A percentile compares a stretch with the other conserved stretches of the same genome.
phyloP scores from a whole-genome alignment of 2,113 vertebrate genomes.

The Epinephelus lanceolatus region DNA sequence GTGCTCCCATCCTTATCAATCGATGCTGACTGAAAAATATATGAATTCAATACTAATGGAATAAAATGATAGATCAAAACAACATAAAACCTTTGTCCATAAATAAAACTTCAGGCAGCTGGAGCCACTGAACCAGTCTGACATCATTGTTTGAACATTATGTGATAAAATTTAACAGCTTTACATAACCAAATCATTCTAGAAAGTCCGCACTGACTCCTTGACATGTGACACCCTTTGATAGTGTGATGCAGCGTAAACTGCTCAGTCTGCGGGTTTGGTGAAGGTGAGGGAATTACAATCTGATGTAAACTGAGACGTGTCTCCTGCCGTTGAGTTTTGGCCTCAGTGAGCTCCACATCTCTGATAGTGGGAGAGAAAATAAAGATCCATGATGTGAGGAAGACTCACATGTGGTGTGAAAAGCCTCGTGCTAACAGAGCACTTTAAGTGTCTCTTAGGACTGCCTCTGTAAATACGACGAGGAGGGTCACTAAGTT shows the following conservation, averaged over 20 bases:
- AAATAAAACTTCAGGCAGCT: no score
- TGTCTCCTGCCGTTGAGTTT: background rate
- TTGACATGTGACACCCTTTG: no score
- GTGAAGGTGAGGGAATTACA: no score
- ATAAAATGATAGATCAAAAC: no score
- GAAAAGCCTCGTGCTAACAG: conserved; percentile 19
- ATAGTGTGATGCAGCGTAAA: no score
- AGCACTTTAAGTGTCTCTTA: conserved; percentile 6
- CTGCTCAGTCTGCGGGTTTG: no score
- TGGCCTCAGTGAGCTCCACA: background rate
- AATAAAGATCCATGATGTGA: conserved; percentile 14
- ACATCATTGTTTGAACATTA: background rate
- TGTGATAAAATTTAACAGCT: background rate
- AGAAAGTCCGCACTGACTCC: no score
- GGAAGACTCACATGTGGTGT: conserved; percentile 14
- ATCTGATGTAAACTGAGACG: no score
- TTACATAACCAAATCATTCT: background rate
- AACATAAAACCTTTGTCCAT: no score
- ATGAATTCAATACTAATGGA: no score
- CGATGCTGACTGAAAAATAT: background rate
- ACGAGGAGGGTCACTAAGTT: conserved; percentile 8
- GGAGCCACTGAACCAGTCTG: no score
- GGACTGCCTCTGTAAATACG: conserved; percentile 24
- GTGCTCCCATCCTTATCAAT: background rate
- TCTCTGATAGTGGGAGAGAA: conserved; percentile 21